phyloP scores from a whole-genome alignment of 2,888 invertebrate species.

The Eupithecia vulgata region DNA sequence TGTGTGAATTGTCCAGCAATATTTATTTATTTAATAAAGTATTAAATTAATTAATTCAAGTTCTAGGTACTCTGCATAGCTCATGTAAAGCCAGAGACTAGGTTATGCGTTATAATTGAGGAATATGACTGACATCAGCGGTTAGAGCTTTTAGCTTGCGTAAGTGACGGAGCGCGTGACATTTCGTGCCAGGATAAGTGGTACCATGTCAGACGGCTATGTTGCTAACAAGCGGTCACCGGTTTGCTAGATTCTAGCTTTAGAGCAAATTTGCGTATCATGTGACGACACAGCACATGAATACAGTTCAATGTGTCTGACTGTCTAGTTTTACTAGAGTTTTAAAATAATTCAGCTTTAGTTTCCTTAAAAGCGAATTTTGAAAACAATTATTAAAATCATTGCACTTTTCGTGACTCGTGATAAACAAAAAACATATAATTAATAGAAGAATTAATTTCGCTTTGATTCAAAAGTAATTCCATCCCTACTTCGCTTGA shows the following conservation, averaged over 20 bases:
- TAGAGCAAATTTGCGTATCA: background rate
- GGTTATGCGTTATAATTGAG: background rate
- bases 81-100: too few species aligned
- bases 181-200: slow-evolving; percentile 22
- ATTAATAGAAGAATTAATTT: too few species aligned
- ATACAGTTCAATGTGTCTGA: background rate
- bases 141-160: slow-evolving; percentile 16
- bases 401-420: rapidly evolving
- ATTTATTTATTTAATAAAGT: too few species aligned
- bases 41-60: too few species aligned
- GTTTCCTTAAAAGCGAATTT: background rate
- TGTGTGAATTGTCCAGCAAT: too few species aligned
- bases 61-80: too few species aligned
- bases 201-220: background rate
- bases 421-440: too few species aligned
- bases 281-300: background rate
- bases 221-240: background rate
- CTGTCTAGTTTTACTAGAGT: background rate
- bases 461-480: too few species aligned
- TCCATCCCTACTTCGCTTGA: too few species aligned
- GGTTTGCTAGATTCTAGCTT: slow-evolving; percentile 1
- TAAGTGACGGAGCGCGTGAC: slow-evolving; percentile 15
- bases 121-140: slow-evolving; percentile 14
- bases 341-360: background rate
- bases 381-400: background rate